phyloP scores from a whole-genome alignment of 2,797 vertebrate genomes.

The Nannoperca obscura region DNA sequence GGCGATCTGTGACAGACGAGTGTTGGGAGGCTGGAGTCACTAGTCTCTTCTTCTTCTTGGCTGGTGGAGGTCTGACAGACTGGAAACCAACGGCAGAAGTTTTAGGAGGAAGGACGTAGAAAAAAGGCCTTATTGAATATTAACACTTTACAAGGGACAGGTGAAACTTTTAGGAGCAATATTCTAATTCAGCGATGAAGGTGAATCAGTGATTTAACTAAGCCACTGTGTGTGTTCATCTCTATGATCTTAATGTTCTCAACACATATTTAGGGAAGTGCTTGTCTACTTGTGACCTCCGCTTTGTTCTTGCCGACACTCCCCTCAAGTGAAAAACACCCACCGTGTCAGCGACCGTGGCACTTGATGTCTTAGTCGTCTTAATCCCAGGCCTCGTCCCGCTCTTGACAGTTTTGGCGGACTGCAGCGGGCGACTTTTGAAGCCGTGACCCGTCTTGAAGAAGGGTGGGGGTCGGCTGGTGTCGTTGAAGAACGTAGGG shows the following conservation, averaged over 20 bases:
- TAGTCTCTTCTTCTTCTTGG: conserved; percentile 76
- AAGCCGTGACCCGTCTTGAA: conserved; percentile 6
- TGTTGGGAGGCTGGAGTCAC: conserved; percentile 6
- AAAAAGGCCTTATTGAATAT: too few species aligned
- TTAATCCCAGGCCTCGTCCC: conserved; percentile 45
- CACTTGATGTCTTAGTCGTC: conserved; percentile 30
- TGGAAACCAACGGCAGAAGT: conserved; percentile 28
- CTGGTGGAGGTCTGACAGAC: conserved; percentile 56
- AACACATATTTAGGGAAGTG: background rate
- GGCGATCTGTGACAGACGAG: conserved; percentile 26
- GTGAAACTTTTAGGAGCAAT: too few species aligned
- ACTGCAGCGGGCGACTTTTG: conserved; percentile 40
- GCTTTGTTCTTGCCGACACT: background rate
- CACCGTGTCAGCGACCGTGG: conserved; percentile 15
- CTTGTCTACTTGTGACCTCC: background rate
- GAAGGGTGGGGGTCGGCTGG: conserved; percentile 3
- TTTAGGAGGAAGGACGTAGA: too few species aligned
- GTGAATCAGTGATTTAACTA: too few species aligned
- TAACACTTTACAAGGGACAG: too few species aligned
- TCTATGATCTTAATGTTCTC: background rate
- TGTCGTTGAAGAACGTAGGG: conserved; percentile 2
- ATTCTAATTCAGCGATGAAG: too few species aligned
- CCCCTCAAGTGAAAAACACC: conserved; percentile 2
- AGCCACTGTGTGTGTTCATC: background rate
- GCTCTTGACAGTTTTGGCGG: conserved; percentile 42